phyloP scores from a whole-genome alignment of 2,888 invertebrate genomes.

The Agrotis exclamationis region DNA sequence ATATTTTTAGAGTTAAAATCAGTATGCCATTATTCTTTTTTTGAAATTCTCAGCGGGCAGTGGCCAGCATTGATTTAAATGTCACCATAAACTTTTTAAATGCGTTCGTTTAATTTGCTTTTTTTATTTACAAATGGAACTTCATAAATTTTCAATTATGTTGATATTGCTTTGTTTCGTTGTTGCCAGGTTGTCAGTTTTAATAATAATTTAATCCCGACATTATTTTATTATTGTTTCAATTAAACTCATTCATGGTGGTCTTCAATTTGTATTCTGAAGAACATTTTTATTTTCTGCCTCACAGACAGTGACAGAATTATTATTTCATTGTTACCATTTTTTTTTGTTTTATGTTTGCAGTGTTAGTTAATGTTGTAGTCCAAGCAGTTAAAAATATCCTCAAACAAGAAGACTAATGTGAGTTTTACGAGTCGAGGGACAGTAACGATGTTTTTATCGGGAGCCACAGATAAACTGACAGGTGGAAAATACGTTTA shows the following conservation, averaged over 20 bases:
- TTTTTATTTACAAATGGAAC: constrained; percentile 26
- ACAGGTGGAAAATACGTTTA: constrained; percentile 53
- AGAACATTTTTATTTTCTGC: not conserved
- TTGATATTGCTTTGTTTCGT: constrained; percentile 18
- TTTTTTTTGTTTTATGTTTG: constrained; percentile 2
- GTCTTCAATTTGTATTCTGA: constrained; percentile 10
- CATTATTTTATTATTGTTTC: constrained; percentile 13
- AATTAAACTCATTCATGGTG: constrained; percentile 3
- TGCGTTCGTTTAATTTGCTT: constrained; percentile 21
- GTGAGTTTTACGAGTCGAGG: constrained; percentile 47
- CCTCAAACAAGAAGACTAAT: constrained; percentile 51
- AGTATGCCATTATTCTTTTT: constrained; percentile 25
- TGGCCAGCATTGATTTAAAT: constrained; percentile 38
- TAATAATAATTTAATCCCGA: constrained; percentile 3
- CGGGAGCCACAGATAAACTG: constrained; percentile 50
- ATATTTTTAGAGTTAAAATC: constrained; percentile 39
- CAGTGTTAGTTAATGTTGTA: constrained; percentile 21
- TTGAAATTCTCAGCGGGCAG: constrained; percentile 19
- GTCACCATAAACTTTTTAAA: constrained; percentile 37
- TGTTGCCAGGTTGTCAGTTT: constrained; percentile 27
- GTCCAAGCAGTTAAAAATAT: constrained; percentile 30
- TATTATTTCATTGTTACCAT: not conserved
- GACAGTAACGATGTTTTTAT: constrained; percentile 59
- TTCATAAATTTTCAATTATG: constrained; percentile 19
- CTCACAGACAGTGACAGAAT: not conserved